Conservation (phyloP, 1,140 invertebrate genomes). For the Megathymus violae region DNA sequence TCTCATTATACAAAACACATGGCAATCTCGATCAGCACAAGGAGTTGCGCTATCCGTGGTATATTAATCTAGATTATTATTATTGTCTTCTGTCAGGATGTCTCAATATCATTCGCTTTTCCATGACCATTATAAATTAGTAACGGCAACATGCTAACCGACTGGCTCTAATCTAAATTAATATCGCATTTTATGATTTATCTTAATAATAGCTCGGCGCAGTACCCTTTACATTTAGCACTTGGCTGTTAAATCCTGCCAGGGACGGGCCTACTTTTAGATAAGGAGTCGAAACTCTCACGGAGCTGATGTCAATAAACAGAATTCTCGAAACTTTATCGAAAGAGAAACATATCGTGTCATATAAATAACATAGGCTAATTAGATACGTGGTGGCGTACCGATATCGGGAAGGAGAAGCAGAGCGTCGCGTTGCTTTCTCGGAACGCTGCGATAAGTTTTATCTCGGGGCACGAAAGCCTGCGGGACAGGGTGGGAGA, state of each 20-base stretch:
- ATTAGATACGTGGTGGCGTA: conserved; percentile 30
- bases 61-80: conserved; percentile 18
- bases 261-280: not conserved
- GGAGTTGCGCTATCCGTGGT: conserved; percentile 2
- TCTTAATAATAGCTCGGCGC: not conserved
- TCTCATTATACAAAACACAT: too few relatives aligned
- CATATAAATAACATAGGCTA: conserved; percentile 35
- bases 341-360: conserved; percentile 16
- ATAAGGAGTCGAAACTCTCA: conserved; percentile 8
- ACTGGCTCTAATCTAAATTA: conserved; percentile 13
- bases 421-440: conserved; percentile 49
- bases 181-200: conserved; percentile 23
- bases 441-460: conserved; percentile 49
- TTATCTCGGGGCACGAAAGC: conserved; percentile 60
- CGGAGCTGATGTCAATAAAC: not conserved
- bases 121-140: conserved; percentile 1
- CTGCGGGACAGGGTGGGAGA: conserved; percentile 52
- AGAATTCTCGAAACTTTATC: conserved; percentile 11
- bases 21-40: not conserved
- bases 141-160: conserved; percentile 8
- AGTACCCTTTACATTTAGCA: conserved; percentile 7
- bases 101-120: conserved; percentile 12
- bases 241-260: conserved; percentile 19
- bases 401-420: conserved; percentile 36
- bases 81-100: conserved; percentile 12